Conservation (phyloP, 2,113 vertebrate genomes). For the Hylia prasina region DNA sequence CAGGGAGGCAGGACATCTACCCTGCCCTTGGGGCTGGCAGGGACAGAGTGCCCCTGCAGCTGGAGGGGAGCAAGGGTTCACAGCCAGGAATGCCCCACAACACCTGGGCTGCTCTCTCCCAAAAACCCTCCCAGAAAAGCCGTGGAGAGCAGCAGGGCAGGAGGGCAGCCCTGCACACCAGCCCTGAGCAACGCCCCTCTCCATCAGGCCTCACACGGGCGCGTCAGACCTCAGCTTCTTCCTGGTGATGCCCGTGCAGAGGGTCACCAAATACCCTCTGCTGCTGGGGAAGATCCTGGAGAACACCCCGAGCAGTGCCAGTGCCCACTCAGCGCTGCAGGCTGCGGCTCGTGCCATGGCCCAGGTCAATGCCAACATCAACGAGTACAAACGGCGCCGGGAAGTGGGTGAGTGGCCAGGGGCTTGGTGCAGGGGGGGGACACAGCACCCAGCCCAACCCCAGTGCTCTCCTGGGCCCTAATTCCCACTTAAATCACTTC, state of each 20-base stretch:
- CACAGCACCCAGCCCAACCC: neutral
- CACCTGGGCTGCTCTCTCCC: neutral
- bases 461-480: neutral
- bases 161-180: neutral
- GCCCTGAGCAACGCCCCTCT: neutral
- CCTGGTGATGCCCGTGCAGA: conserved; percentile 91
- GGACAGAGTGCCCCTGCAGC: neutral
- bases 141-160: neutral
- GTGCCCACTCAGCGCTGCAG: conserved; percentile 72
- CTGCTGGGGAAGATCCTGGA: conserved; percentile 92
- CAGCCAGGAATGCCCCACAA: neutral
- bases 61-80: neutral
- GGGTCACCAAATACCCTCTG: conserved; percentile 90
- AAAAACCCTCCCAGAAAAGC: neutral
- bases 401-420: conserved; percentile 87
- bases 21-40: neutral
- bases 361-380: conserved; percentile 89
- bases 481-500: neutral
- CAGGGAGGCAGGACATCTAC: neutral
- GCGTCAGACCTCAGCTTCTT: conserved; percentile 88
- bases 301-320: conserved; percentile 73
- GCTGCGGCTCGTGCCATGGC: conserved; percentile 73
- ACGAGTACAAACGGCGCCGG: conserved; percentile 91
- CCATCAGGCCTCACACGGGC: conserved; percentile 81
- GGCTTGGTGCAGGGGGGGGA: fast-evolving